phyloP scores from a whole-genome alignment of 2,888 invertebrate genomes.

The Pocota personata region DNA sequence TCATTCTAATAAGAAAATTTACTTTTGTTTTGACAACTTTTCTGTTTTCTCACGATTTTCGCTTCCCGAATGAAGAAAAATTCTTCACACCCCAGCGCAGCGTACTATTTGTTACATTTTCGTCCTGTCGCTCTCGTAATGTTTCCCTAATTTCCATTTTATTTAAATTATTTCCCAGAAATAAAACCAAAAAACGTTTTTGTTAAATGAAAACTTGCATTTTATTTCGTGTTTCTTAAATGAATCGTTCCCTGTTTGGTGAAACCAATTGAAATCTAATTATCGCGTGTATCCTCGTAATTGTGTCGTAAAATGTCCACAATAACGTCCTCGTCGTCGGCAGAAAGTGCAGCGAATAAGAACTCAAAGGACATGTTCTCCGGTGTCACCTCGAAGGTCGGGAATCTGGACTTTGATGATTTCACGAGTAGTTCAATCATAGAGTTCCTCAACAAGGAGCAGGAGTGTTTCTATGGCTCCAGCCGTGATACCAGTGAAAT shows the following conservation, averaged over 20 bases:
- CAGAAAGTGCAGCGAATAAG: slow-evolving; percentile 31
- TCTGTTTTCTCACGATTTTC: slow-evolving; percentile 15
- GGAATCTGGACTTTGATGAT: slow-evolving; percentile 77
- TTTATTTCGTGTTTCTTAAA: background rate
- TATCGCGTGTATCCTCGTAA: slow-evolving; percentile 3
- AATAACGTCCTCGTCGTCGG: slow-evolving; percentile 49
- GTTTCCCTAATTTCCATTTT: slow-evolving; percentile 57
- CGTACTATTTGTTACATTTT: slow-evolving; percentile 61
- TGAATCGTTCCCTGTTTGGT: background rate
- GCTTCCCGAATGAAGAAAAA: slow-evolving; percentile 35
- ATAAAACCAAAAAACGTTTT: background rate
- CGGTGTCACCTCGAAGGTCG: slow-evolving; percentile 22
- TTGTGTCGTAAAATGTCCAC: slow-evolving; percentile 54
- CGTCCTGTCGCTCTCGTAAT: slow-evolving; percentile 60
- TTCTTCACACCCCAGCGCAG: slow-evolving; percentile 60
- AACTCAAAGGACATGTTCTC: slow-evolving; percentile 29
- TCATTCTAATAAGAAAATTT: slow-evolving; percentile 64
- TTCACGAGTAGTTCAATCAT: slow-evolving; percentile 81
- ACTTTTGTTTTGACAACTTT: slow-evolving; percentile 69
- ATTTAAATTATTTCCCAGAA: slow-evolving; percentile 22
- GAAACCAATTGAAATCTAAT: background rate
- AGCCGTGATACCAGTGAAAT: slow-evolving; percentile 74
- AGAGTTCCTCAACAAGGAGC: slow-evolving; percentile 82
- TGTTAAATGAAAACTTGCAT: slow-evolving; percentile 2
- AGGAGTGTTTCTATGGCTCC: slow-evolving; percentile 77